A percentile compares a stretch with the other conserved stretches of the same genome.
Evolutionary conservation across 2,888 invertebrate species (phyloP).

Genomic region (Ptilodon capucinus): DNA sequence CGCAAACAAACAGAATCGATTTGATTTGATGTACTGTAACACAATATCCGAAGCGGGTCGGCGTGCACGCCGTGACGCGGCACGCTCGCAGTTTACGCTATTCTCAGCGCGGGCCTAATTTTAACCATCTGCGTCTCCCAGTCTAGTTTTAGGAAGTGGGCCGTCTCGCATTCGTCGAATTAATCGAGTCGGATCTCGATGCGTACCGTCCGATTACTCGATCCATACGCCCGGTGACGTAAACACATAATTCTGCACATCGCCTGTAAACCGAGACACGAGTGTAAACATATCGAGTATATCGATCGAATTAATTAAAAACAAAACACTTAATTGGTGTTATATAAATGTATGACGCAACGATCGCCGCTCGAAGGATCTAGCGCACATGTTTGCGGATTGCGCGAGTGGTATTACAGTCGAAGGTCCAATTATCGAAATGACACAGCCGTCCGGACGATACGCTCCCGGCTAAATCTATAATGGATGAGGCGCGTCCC

Average conservation of each 20-base stretch:
- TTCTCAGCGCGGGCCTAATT: slow-evolving; percentile 78
- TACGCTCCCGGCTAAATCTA: slow-evolving; percentile 72
- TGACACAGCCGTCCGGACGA: slow-evolving; percentile 68
- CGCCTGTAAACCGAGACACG: slow-evolving; percentile 16
- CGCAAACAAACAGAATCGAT: slow-evolving; percentile 40
- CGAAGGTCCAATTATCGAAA: slow-evolving; percentile 76
- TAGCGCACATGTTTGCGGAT: slow-evolving; percentile 69
- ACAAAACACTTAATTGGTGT: slow-evolving; percentile 63
- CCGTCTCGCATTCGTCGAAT: slow-evolving; percentile 66
- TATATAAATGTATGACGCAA: slow-evolving; percentile 67
- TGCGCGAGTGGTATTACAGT: slow-evolving; percentile 63
- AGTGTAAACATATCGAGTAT: slow-evolving; percentile 22
- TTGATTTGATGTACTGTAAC: slow-evolving; percentile 65
- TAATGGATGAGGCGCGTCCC: slow-evolving; percentile 79
- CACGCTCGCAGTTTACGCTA: slow-evolving; percentile 74
- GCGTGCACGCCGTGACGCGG: slow-evolving; percentile 63
- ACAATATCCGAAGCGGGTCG: slow-evolving; percentile 68
- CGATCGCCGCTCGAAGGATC: slow-evolving; percentile 68
- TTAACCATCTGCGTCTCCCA: slow-evolving; percentile 81
- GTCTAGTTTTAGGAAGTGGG: slow-evolving; percentile 81
- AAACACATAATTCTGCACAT: slow-evolving; percentile 14
- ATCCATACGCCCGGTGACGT: slow-evolving; percentile 19
- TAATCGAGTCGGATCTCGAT: slow-evolving; percentile 47
- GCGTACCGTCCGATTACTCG: slow-evolving; percentile 31
- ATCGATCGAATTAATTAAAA: slow-evolving; percentile 43